phyloP scores from a whole-genome alignment of 92 coral and sea anemone species.

The Phymanthus crucifer region DNA sequence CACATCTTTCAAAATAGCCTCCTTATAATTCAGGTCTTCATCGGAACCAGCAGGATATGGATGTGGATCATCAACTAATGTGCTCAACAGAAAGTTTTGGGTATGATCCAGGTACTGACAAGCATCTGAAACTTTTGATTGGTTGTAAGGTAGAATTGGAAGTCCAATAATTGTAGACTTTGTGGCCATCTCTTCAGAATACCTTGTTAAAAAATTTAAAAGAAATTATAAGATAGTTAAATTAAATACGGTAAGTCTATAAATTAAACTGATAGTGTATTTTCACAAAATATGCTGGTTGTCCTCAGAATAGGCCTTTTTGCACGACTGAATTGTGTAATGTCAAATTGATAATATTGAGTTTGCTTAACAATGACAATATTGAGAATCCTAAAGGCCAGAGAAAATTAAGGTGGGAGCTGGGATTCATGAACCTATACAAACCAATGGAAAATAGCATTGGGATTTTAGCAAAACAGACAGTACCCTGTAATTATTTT shows the following conservation, averaged over 20 bases:
- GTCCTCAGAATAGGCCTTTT: too few relatives aligned
- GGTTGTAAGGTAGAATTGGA: constrained; percentile 65
- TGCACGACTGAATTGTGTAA: too few relatives aligned
- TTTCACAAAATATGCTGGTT: background rate
- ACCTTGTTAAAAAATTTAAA: constrained; percentile 25
- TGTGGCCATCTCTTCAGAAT: constrained; percentile 47
- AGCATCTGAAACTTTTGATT: constrained; percentile 63
- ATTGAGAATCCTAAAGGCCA: too few relatives aligned
- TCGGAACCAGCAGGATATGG: constrained; percentile 25
- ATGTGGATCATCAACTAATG: too few relatives aligned
- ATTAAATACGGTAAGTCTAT: constrained; percentile 4
- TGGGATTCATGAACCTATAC: too few relatives aligned
- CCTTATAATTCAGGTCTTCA: background rate
- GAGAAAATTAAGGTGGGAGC: too few relatives aligned
- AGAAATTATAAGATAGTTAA: background rate
- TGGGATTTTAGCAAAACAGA: too few relatives aligned
- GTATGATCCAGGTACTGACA: constrained; percentile 57
- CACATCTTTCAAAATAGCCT: constrained; percentile 27
- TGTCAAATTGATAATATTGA: too few relatives aligned
- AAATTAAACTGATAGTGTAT: background rate
- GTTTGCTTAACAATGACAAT: too few relatives aligned
- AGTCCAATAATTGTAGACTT: constrained; percentile 57
- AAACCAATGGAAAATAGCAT: too few relatives aligned
- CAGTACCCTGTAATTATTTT: too few relatives aligned
- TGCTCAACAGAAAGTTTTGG: constrained; percentile 44